Conservation (phyloP, 2,888 invertebrate species). For the Diarsia mendica region DNA sequence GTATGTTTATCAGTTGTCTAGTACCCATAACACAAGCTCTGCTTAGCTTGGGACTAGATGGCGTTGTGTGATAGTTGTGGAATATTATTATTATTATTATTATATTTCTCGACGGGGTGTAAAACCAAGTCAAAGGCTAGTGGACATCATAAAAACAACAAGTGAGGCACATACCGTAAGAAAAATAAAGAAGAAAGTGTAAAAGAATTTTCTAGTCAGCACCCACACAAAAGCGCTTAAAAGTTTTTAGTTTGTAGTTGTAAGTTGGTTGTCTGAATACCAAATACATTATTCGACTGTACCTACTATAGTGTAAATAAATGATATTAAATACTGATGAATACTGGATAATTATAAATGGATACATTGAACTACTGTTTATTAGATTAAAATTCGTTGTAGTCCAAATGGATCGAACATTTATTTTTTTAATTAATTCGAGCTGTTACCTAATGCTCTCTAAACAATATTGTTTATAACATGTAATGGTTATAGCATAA, state of each 20-base stretch:
- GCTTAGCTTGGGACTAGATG: too few species aligned
- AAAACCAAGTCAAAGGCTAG: too few species aligned
- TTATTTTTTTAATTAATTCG: constrained; percentile 18
- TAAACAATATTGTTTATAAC: constrained; percentile 2
- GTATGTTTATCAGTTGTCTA: too few species aligned
- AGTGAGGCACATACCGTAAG: too few species aligned
- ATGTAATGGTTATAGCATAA: not conserved
- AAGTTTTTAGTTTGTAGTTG: not conserved
- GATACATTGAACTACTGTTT: not conserved
- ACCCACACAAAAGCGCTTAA: not conserved
- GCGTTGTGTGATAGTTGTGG: too few species aligned
- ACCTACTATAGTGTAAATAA: not conserved
- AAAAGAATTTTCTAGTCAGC: not conserved
- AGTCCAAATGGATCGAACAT: constrained; percentile 5
- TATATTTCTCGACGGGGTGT: too few species aligned
- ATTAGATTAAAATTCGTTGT: constrained; percentile 1
- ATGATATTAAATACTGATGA: not conserved
- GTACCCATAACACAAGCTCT: too few species aligned
- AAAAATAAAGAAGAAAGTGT: too few species aligned
- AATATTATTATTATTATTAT: too few species aligned
- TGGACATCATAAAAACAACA: too few species aligned
- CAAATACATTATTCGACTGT: not conserved
- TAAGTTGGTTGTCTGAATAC: not conserved
- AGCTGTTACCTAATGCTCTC: not conserved
- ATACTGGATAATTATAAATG: not conserved